Base-by-base conservation (phyloP, 2,797 vertebrate genomes). In the Etheostoma perlongum region DNA sequence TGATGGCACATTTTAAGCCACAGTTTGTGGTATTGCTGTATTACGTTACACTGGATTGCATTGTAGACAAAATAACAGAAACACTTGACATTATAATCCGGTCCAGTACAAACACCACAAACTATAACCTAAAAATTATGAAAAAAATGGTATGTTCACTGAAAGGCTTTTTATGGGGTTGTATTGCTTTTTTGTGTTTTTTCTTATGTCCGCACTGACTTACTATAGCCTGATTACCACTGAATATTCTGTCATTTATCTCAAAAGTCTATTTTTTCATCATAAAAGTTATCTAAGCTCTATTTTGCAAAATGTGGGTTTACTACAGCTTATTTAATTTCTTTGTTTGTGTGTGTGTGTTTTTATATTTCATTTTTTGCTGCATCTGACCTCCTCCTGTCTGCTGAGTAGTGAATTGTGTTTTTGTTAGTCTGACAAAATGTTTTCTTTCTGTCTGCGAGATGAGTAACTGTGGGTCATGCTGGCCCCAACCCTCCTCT, bases 401-500 rank as follows among this genome's bases (percentile, higher is more conserved):
- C 49, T 76, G 76, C 79, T 57, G 60, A 76, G 60, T 33, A 48
- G 60, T 77, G 75, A 89, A 62, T 71, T 64, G 67, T 83, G 85
- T 88, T 92, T 90, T 85, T 90, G 78, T 89, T 78, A 66, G 78
- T 76, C 82, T 72, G 83, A 93, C 85, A 76, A 89, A 90, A 85
- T 91, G 78, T 92, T 93, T 91, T 91, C 85, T 78, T 86, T 88
- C 84, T 60, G 78, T 86, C 85, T 79, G 79, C 77, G 67, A 64
- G 89, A 90, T 83, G 82, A 89, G 86, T 83, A 87, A 88, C 77
- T 59, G 78, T 61, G 74, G 85, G 88, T 89, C 88, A 85, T 8
- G 65, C 73, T 78, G 91, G 85, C 76, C 84, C 79, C 36, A 7
- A 42, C 85, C 78, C 74, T 74, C 64, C 68, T 79, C 87, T 76